phyloP scores from a whole-genome alignment of 2,797 vertebrate genomes.

The Streptopelia turtur region DNA sequence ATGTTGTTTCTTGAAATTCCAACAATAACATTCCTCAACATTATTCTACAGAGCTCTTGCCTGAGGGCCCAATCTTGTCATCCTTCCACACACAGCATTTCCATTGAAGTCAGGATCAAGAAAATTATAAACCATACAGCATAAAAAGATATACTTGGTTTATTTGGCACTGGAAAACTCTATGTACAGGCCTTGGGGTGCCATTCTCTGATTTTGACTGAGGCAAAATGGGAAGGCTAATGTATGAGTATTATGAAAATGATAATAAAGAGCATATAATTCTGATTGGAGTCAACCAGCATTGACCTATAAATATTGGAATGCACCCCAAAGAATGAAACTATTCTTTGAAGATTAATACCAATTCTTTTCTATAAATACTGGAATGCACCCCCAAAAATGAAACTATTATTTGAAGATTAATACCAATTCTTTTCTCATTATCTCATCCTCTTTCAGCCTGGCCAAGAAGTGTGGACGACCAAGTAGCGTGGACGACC shows the following conservation, averaged over 20 bases:
- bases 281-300: background rate
- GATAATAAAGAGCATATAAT: background rate
- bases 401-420: background rate
- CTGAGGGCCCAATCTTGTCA: conserved; percentile 69
- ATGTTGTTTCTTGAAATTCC: conserved; percentile 55
- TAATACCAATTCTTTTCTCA: background rate
- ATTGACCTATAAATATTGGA: background rate
- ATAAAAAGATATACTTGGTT: conserved; percentile 64
- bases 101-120: conserved; percentile 75
- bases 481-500: background rate
- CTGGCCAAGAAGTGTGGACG: background rate
- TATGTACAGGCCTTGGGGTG: conserved; percentile 30
- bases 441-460: background rate
- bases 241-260: background rate
- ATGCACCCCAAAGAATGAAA: background rate
- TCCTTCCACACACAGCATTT: conserved; percentile 69
- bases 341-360: background rate
- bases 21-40: conserved; percentile 56
- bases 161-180: conserved; percentile 51
- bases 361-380: background rate
- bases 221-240: background rate
- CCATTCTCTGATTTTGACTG: background rate
- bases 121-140: conserved; percentile 67
- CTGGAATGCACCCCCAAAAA: background rate
- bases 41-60: conserved; percentile 65